These are phyloP conservation scores for Leuciscus waleckii DNA, from an alignment of 2,797 vertebrate species.

Conservation along the genomic window DNA sequence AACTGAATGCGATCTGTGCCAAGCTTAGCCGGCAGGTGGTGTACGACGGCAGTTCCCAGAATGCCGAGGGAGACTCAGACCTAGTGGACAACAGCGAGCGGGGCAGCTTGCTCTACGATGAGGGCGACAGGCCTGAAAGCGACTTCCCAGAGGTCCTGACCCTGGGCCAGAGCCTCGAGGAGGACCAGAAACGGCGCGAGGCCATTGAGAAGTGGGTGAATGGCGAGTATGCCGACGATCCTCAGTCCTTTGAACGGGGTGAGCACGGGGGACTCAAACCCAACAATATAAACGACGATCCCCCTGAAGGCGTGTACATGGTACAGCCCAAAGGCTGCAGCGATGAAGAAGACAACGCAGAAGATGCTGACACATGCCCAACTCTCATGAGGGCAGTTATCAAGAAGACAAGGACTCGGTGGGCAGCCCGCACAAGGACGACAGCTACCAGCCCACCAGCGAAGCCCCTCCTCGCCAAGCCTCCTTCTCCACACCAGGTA, in stretches of 20 bases:
- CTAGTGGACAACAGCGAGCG: slow-evolving; percentile 80
- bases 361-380: slow-evolving; percentile 73
- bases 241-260: slow-evolving; percentile 67
- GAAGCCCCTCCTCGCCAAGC: slow-evolving; percentile 80
- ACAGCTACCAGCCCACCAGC: slow-evolving; percentile 75
- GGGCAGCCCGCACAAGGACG: slow-evolving; percentile 80
- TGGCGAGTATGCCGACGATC: slow-evolving; percentile 94
- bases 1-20: slow-evolving; percentile 99
- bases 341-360: slow-evolving; percentile 88
- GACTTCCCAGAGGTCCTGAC: slow-evolving; percentile 82
- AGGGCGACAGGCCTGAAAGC: slow-evolving; percentile 73
- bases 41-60: slow-evolving; percentile 88
- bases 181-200: slow-evolving; percentile 93
- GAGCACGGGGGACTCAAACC: slow-evolving; percentile 75
- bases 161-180: slow-evolving; percentile 86
- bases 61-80: slow-evolving; percentile 79
- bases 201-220: slow-evolving; percentile 99
- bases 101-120: slow-evolving; percentile 82
- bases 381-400: slow-evolving; percentile 80
- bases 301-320: slow-evolving; percentile 97
- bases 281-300: slow-evolving; percentile 79
- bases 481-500: slow-evolving; percentile 83
- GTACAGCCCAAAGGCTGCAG: slow-evolving; percentile 97
- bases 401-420: slow-evolving; percentile 85
- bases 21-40: slow-evolving; percentile 99